phyloP scores from a whole-genome alignment of 2,888 invertebrate genomes.

The Drosophila demipolita region DNA sequence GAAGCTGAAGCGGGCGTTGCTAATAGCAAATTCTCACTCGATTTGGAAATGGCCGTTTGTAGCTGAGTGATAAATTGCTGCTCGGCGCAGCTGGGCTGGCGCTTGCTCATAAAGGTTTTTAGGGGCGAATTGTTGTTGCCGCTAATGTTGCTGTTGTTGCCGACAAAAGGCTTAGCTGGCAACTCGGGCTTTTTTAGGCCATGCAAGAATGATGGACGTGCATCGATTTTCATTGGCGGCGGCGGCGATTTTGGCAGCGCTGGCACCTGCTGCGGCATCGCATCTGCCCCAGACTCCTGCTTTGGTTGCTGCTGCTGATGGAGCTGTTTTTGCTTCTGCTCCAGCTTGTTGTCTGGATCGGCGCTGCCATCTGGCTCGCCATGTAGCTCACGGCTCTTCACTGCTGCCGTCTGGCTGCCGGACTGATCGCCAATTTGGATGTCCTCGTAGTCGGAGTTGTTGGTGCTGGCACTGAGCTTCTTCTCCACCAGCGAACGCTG shows the following conservation, averaged over 20 bases:
- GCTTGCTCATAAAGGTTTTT: slow-evolving; percentile 86
- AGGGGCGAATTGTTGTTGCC: slow-evolving; percentile 84
- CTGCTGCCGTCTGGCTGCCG: slow-evolving; percentile 67
- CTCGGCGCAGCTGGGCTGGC: slow-evolving; percentile 83
- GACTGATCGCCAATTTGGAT: slow-evolving; percentile 83
- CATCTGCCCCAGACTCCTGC: slow-evolving; percentile 64
- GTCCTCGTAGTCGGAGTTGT: slow-evolving; percentile 85
- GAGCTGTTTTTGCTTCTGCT: slow-evolving; percentile 86
- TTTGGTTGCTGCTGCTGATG: slow-evolving; percentile 85
- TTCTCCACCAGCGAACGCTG: slow-evolving; percentile 75
- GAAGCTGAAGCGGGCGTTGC: slow-evolving; percentile 33
- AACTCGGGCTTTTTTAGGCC: slow-evolving; percentile 89
- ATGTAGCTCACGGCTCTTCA: slow-evolving; percentile 90
- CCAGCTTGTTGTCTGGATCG: slow-evolving; percentile 89
- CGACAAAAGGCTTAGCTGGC: slow-evolving; percentile 89
- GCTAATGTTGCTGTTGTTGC: slow-evolving; percentile 26
- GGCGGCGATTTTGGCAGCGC: slow-evolving; percentile 87
- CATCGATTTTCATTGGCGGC: slow-evolving; percentile 83
- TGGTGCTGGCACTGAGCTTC: slow-evolving; percentile 82
- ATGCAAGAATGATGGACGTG: slow-evolving; percentile 90
- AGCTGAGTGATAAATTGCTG: slow-evolving; percentile 86
- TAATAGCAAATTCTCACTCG: slow-evolving; percentile 74
- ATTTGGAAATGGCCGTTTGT: slow-evolving; percentile 85
- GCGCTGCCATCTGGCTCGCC: slow-evolving; percentile 95
- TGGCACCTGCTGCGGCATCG: slow-evolving; percentile 85